A percentile compares a stretch with the other conserved stretches of the same genome.
These are phyloP conservation scores for Unio delphinus DNA, from an alignment of 2,888 invertebrate species.

Conservation along the genomic window DNA sequence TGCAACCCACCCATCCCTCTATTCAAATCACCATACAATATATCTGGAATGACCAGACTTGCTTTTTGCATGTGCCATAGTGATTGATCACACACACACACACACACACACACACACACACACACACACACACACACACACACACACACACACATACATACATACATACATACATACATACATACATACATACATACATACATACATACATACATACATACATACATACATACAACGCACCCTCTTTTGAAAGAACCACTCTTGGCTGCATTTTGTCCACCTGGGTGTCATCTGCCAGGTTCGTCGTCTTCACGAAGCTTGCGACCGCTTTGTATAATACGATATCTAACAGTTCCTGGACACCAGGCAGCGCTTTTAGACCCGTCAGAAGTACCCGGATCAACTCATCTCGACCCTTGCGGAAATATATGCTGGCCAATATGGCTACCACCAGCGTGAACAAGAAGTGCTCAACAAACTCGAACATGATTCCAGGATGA, in stretches of 20 bases:
- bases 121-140: too few relatives aligned
- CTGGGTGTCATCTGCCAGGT: slow-evolving; percentile 26
- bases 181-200: too few relatives aligned
- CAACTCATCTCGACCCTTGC: slow-evolving; percentile 45
- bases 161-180: too few relatives aligned
- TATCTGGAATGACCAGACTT: too few relatives aligned
- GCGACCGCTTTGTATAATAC: slow-evolving; percentile 49
- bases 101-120: too few relatives aligned
- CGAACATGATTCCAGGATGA: slow-evolving; percentile 8
- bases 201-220: too few relatives aligned
- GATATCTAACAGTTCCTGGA: slow-evolving; percentile 36
- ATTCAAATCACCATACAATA: too few relatives aligned
- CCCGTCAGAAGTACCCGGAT: slow-evolving; percentile 48
- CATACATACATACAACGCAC: slow-evolving; percentile 15
- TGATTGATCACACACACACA: too few relatives aligned
- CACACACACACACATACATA: too few relatives aligned
- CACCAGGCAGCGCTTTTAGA: slow-evolving; percentile 51
- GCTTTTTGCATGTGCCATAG: too few relatives aligned
- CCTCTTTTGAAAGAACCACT: slow-evolving; percentile 49
- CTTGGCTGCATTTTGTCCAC: slow-evolving; percentile 28
- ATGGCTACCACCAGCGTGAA: slow-evolving; percentile 43
- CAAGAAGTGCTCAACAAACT: slow-evolving; percentile 42
- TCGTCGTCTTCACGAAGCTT: slow-evolving; percentile 50
- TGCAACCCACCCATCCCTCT: too few relatives aligned
- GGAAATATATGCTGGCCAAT: slow-evolving; percentile 45